Evolutionary conservation across 1,140 invertebrate genomes (phyloP), one percentile per base, ranked within the genome.

Genomic region (Camponotus pennsylvanicus): DNA sequence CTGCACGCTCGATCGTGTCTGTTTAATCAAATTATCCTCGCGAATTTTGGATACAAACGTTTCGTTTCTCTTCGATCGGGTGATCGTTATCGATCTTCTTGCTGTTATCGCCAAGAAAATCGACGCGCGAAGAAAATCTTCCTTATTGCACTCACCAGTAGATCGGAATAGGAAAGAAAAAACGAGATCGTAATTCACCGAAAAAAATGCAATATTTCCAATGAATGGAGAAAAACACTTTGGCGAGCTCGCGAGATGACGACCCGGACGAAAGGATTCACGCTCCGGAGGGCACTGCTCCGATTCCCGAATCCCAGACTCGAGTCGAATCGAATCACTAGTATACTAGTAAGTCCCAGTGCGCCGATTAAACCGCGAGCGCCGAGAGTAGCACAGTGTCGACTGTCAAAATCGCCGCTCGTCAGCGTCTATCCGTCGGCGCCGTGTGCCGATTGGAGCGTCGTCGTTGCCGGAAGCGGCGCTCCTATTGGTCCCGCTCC

Each of bases 401-500:
- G 89, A 90, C 84, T 88, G 90, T 89, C 91, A 91, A 90, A 90
- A 88, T 88, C 86, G 85, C 75, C 86, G 86, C 78, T 80, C 85
- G 86, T 85, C 86, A 75, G 77, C 80, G 85, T 87, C 88, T 87
- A 91, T 90, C 84, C 90, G 88, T 89, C 84, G 89, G 64, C 70
- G 70, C 70, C 78, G 87, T 66, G 42, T 86, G 89, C 67, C 85
- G 75, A 91, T 91, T 91, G 90, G 90, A 88, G 77, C 84, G 85
- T 77, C 86, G 63, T 76, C 84, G 86, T 88, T 84, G 89, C 90
- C 91, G 89, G 90, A 91, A 92, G 91, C 91, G 90, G 71, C 75
- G 61, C 70, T 87, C 76, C 86, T 73, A 84, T 86, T 92, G 93
- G 90, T 86, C 78, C 71, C 86, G 83, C 49, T 80, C 78, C 57